These are phyloP conservation scores for Picus viridis DNA, from an alignment of 2,797 vertebrate species.

Conservation along the genomic window DNA sequence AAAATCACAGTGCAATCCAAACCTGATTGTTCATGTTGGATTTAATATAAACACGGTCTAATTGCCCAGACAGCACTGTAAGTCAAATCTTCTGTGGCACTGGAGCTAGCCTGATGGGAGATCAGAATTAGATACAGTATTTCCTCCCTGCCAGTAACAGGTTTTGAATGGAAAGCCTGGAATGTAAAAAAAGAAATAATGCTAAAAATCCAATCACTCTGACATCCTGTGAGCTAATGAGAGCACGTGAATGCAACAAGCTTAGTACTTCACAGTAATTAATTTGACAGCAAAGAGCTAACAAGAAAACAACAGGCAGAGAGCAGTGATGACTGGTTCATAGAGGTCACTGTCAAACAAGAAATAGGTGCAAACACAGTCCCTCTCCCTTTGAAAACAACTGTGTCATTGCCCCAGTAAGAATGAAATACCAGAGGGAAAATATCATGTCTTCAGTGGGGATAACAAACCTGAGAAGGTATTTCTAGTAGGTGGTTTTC, in stretches of 20 bases:
- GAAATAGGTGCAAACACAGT: constrained; percentile 44
- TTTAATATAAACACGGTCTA: constrained; percentile 20
- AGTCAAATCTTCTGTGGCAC: not conserved
- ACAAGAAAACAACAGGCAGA: constrained; percentile 68
- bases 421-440: not conserved
- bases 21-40: not conserved
- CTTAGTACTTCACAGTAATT: constrained; percentile 74
- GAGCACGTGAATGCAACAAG: constrained; percentile 70
- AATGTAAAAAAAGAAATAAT: constrained; percentile 75
- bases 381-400: not conserved
- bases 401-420: not conserved
- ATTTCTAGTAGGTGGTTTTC: not conserved
- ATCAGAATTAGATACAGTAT: constrained; percentile 41
- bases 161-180: constrained; percentile 63
- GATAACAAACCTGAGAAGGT: not conserved
- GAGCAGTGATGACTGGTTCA: constrained; percentile 58
- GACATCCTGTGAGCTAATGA: constrained; percentile 71
- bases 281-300: constrained; percentile 74
- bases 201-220: constrained; percentile 75
- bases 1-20: not conserved
- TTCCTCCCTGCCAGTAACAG: constrained; percentile 57
- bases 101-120: not conserved
- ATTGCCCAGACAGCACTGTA: not conserved
- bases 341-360: constrained; percentile 66
- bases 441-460: not conserved